Percentiles rank a stretch among this genome's conserved stretches.
Conservation (phyloP, 35 echinoderm and acorn worm genomes). For the Eucidaris tribuloides region DNA sequence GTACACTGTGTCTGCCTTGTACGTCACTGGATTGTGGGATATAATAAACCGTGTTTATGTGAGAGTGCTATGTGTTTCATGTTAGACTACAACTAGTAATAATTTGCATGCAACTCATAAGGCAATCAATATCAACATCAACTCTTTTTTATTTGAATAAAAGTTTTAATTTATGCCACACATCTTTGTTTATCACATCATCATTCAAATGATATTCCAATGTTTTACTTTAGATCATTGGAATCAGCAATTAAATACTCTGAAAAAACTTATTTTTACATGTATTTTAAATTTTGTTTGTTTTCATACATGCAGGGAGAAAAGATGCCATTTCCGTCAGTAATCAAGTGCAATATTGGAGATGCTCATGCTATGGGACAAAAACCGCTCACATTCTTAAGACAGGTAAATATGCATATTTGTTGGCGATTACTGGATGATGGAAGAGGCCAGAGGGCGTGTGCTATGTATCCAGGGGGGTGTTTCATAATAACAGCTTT, state of each 20-base stretch:
- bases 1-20: too few relatives aligned
- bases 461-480: too few relatives aligned
- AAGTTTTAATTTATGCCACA: not conserved
- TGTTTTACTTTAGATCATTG: not conserved
- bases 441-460: too few relatives aligned
- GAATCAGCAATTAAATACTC: not conserved
- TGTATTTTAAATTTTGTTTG: constrained; percentile 3
- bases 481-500: too few relatives aligned
- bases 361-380: constrained; percentile 99
- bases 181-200: too few relatives aligned
- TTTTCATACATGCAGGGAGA: constrained; percentile 60
- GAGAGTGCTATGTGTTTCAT: too few relatives aligned
- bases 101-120: too few relatives aligned
- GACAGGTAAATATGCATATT: constrained; percentile 97
- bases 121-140: not conserved
- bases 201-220: too few relatives aligned
- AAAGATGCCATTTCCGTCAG: constrained; percentile 73
- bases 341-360: constrained; percentile 98
- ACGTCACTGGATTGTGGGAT: too few relatives aligned
- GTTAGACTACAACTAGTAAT: too few relatives aligned
- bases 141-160: not conserved
- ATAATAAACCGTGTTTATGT: too few relatives aligned
- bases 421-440: too few relatives aligned
- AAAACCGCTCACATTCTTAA: constrained; percentile 83
- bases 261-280: not conserved